phyloP scores from a whole-genome alignment of 2,113 vertebrate genomes.

The Tupaia tana region DNA sequence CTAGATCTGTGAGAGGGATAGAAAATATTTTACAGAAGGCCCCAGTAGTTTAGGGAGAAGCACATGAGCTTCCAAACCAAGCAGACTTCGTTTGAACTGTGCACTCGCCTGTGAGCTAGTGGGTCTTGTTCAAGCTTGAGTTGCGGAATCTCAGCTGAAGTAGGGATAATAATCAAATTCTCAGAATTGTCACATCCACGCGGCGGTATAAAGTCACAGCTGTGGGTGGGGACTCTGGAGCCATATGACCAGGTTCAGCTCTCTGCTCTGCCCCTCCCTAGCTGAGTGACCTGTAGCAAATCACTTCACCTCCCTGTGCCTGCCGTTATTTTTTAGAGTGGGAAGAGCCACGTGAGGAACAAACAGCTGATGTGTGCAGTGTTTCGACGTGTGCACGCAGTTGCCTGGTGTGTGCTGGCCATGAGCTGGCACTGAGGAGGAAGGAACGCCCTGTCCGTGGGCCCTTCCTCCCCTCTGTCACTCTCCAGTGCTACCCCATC shows the following conservation, averaged over 20 bases:
- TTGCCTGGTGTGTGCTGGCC: accelerated
- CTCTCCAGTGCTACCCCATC: not conserved
- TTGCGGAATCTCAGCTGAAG: not conserved
- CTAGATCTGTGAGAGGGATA: not conserved
- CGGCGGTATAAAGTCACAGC: accelerated
- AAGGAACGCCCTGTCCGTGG: accelerated
- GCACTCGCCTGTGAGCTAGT: not conserved
- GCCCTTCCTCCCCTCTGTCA: not conserved
- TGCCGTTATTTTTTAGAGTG: not conserved
- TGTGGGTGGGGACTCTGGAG: not conserved
- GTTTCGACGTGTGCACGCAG: not conserved
- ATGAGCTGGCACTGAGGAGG: not conserved
- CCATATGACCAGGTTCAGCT: not conserved
- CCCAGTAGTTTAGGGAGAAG: not conserved
- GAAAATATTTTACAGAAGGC: not conserved
- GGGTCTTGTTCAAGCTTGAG: not conserved
- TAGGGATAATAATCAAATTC: not conserved
- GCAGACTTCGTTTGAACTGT: not conserved
- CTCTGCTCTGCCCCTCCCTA: not conserved
- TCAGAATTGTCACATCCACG: not conserved
- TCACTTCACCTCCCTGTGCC: not conserved
- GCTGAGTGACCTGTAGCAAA: not conserved
- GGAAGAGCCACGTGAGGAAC: not conserved
- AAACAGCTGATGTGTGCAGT: not conserved
- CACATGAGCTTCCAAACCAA: not conserved